A percentile compares a stretch with the other conserved stretches of the same genome.
Evolutionary conservation across 1,140 invertebrate species (phyloP).

Genomic region (Agraylea sexmaculata): DNA sequence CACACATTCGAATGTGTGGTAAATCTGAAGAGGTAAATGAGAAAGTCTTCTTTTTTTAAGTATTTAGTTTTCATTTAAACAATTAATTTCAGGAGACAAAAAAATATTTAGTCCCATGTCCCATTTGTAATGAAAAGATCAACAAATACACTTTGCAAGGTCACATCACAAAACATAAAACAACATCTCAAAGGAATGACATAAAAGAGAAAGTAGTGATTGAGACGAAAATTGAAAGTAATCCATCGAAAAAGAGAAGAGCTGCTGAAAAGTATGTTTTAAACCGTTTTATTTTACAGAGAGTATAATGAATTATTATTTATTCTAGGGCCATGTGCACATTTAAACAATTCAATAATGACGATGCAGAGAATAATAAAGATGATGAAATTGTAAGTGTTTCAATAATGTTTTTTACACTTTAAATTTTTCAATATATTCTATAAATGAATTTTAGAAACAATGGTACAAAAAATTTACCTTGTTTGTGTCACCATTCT

Average conservation of each 20-base stretch:
- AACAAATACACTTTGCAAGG: slow-evolving; percentile 45
- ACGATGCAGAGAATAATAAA: background rate
- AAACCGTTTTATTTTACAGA: slow-evolving; percentile 5
- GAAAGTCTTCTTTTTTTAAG: slow-evolving; percentile 17
- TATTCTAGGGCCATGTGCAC: too few species aligned
- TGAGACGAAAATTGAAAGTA: slow-evolving; percentile 15
- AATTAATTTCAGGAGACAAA: slow-evolving; percentile 36
- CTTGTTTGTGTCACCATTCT: too few species aligned
- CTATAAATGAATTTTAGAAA: background rate
- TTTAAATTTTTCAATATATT: slow-evolving; percentile 4
- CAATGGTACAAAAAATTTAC: too few species aligned
- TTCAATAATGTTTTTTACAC: background rate
- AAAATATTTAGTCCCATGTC: slow-evolving; percentile 38
- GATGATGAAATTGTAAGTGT: background rate
- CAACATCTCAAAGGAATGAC: slow-evolving; percentile 26
- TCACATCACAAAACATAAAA: slow-evolving; percentile 33
- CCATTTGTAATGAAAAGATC: slow-evolving; percentile 41
- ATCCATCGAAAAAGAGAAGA: slow-evolving; percentile 28
- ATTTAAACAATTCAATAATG: background rate
- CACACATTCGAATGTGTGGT: slow-evolving; percentile 49
- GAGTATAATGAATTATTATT: slow-evolving; percentile 7
- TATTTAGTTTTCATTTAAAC: slow-evolving; percentile 11
- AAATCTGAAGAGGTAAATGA: slow-evolving; percentile 41
- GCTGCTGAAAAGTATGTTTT: slow-evolving; percentile 41
- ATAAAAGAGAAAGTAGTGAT: slow-evolving; percentile 22